Conservation (phyloP, 2,113 vertebrate genomes). For the Pholis gunnellus region DNA sequence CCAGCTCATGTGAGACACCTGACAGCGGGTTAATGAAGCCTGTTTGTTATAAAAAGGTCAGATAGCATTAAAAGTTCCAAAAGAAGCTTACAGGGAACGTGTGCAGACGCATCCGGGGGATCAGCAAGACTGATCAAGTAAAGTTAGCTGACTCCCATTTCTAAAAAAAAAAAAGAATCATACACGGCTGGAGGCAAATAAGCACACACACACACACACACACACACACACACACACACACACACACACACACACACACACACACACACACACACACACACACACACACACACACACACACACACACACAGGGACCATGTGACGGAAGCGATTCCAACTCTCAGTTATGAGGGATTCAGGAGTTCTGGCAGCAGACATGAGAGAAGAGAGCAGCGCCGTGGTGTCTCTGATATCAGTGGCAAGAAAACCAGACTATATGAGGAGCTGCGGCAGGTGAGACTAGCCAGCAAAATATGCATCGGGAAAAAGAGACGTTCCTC, state of each 20-base stretch:
- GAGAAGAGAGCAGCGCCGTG: neutral
- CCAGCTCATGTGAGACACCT: conserved; percentile 41
- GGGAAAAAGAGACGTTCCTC: conserved; percentile 4
- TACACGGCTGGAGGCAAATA: conserved; percentile 43
- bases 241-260: neutral
- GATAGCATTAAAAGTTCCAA: conserved; percentile 48
- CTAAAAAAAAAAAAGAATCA: conserved; percentile 17
- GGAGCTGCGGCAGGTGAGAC: conserved; percentile 25
- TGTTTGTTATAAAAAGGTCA: conserved; percentile 64
- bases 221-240: conserved; percentile 3
- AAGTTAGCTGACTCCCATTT: conserved; percentile 38
- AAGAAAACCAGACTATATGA: conserved; percentile 19
- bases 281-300: neutral
- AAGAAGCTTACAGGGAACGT: conserved; percentile 19
- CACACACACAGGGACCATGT: conserved; percentile 12
- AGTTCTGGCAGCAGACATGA: conserved; percentile 31
- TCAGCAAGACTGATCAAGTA: conserved; percentile 57
- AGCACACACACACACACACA: neutral
- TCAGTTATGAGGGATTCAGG: conserved; percentile 21
- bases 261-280: too few species aligned
- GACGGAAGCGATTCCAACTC: conserved; percentile 29
- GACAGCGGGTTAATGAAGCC: conserved; percentile 69
- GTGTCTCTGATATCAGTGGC: conserved; percentile 30
- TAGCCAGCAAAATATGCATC: conserved; percentile 16
- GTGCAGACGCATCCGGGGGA: conserved; percentile 43